Conservation (phyloP, 2,888 invertebrate genomes). For the Microctonus hyperodae region DNA sequence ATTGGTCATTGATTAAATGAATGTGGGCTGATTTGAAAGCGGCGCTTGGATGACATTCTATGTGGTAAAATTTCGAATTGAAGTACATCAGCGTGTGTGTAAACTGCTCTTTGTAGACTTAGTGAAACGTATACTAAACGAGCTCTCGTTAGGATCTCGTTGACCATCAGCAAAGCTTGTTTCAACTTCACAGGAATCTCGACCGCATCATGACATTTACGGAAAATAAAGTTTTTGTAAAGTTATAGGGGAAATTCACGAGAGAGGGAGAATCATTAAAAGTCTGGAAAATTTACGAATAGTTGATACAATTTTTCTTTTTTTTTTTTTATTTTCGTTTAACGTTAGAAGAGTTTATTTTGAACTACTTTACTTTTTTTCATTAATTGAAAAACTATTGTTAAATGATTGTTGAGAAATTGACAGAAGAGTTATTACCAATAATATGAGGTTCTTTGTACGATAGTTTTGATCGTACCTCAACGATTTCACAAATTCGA, state of each 20-base stretch:
- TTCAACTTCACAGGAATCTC: constrained; percentile 1
- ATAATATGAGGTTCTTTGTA: neutral
- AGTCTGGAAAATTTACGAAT: neutral
- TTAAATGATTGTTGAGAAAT: constrained; percentile 14
- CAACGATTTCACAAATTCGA: constrained; percentile 1
- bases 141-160: neutral
- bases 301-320: neutral
- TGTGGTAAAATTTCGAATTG: constrained; percentile 32
- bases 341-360: neutral
- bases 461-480: neutral
- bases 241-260: neutral
- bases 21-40: neutral
- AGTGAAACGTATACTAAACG: constrained; percentile 5
- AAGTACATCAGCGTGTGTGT: neutral
- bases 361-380: neutral
- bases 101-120: constrained; percentile 11
- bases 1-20: neutral
- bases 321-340: neutral
- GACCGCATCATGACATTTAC: neutral
- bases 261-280: neutral
- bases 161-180: neutral
- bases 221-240: neutral
- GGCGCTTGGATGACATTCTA: neutral
- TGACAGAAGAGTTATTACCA: neutral
- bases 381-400: neutral